Base-by-base conservation (phyloP, 2,888 invertebrate species). In the Andricus quercusramuli region DNA sequence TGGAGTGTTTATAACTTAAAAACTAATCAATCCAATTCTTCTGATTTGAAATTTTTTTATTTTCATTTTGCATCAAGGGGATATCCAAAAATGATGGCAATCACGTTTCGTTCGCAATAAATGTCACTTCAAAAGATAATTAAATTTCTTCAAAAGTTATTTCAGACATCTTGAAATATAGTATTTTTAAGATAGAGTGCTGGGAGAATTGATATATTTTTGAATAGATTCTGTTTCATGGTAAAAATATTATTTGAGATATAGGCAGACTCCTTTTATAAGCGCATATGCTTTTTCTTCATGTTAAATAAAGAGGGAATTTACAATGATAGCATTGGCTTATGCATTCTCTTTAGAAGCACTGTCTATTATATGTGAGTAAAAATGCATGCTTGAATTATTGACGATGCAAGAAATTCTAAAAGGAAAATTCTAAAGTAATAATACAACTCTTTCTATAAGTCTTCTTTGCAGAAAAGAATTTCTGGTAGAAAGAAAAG, bases 341-440 rank as follows among this genome's bases (percentile, higher is more conserved):
- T 56, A 74, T 74, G n/a, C 17, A 74, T 74, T 56, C 51, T 47
- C 74, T 74, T 32, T 74, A 56, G 56, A 22, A 74, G 9, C 8
- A 25, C 47, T 56, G 17, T 20, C n/a, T 56, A 2, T 4, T 47
- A 15, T 15, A 47, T n/a, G n/a, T n/a, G n/a, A 74, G 32, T 29
- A 32, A 56, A 70, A 29, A 56, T 66, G n/a, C 37, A 37, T 37
- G 37, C 37, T 37, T 37, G 37, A 6, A 37, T 37, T 37, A 37
- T 37, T 37, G 37, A 9, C 37, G 37, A 37, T 9, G 8, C 37
- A 1, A 37, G 37, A 37, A 37, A 37, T 37, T 37, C 9, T 37
- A 37, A 37, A 37, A 37, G 37, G 11, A 37, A 66, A 66, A 37
- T 65, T 13, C 17, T 66, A 41, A n/a, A n/a, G 3, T 66, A 66